Base-by-base conservation (phyloP, 2,113 vertebrate genomes). In the Chaenogobius annularis region DNA sequence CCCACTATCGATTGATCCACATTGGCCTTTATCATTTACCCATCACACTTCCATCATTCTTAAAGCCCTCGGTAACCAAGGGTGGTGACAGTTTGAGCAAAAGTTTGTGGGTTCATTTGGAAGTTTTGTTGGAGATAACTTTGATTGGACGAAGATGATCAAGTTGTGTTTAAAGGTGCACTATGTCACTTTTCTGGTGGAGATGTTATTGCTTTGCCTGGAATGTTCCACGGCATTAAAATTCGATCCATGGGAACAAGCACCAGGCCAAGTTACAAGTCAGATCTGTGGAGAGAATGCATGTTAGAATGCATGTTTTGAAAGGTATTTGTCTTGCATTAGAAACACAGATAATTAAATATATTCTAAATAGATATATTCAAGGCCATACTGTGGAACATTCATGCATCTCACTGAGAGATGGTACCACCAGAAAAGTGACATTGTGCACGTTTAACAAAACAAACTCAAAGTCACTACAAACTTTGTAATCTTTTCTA, bases 1-100 rank as follows among this genome's bases (percentile, higher is more conserved):
- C 79, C 82, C 70, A 0, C 64, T 65, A 85, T 87, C 7, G 64
- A 66, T 66, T 63, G 83, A 85, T 84, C 61, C 4, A 19, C 68
- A 52, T 22, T 3, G 71, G 63, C 70, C 43, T 73, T 66, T 69
- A 72, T 88, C 83, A 82, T 78, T 78, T 72, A 85, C 66, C 68
- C 43, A 85, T 85, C 80, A 76, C 56, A 44, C 14, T 0, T 69
- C 71, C 73, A 74, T 87, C 80, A 44, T 15, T 47, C 43, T 47
- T 63, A 63, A 63, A 70, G 68, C 62, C 71, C 77, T 22, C 44
- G 0, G 68, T 59, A 10, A 13, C 55, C 55, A 58, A 10, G 50
- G 3, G 19, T 54, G n/a, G 9, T 54, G 8, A 20, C 50, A 20
- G 19, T 20, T 10, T 54, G 50, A n/a, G 20, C 19, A n/a, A 54